These are phyloP conservation scores for Oreochromis spilurus DNA, from an alignment of 2,113 vertebrate genomes.

Conservation along the genomic window DNA sequence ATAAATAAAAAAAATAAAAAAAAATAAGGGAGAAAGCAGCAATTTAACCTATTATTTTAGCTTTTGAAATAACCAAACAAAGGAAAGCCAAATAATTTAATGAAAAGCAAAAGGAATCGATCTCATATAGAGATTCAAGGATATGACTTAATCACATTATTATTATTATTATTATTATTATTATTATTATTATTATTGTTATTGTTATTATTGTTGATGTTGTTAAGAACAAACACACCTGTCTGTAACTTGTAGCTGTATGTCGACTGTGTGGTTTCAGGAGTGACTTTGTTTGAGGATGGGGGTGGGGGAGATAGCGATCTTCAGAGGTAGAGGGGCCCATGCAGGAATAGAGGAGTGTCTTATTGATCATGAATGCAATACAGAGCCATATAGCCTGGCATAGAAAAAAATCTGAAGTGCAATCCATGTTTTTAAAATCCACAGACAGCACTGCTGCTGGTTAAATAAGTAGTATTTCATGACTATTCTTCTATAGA, in stretches of 20 bases:
- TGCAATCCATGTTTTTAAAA: slow-evolving; percentile 1
- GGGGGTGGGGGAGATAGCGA: neutral
- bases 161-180: neutral
- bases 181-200: neutral
- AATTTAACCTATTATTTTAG: neutral
- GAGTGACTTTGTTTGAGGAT: neutral
- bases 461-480: neutral
- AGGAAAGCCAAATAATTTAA: neutral
- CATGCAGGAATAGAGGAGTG: neutral
- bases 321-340: neutral
- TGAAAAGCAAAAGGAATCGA: neutral
- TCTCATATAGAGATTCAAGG: neutral
- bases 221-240: neutral
- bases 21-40: neutral
- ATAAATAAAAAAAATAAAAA: neutral
- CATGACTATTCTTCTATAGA: neutral
- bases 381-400: slow-evolving; percentile 6
- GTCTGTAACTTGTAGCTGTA: neutral
- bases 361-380: neutral
- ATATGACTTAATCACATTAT: neutral
- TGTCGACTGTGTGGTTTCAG: neutral
- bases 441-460: neutral
- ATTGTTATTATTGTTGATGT: neutral
- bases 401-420: slow-evolving; percentile 7
- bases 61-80: neutral